These are phyloP conservation scores for Drosophila tristis DNA, from an alignment of 1,140 invertebrate genomes.

Conservation along the genomic window DNA sequence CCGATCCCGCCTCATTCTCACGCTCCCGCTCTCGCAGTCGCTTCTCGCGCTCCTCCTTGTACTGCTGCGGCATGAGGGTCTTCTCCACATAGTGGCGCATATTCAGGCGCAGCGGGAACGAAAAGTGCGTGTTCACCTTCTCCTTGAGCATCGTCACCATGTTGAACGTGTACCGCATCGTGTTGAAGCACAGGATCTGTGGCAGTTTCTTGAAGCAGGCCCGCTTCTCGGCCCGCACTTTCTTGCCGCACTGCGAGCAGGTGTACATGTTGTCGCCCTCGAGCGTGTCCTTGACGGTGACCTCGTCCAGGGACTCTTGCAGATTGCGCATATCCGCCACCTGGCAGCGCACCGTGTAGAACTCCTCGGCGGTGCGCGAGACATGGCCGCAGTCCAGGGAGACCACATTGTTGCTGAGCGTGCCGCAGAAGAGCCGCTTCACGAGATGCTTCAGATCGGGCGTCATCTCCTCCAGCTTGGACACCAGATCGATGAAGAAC, in stretches of 20 bases:
- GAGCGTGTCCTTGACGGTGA: conserved; percentile 97
- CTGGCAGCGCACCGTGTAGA: conserved; percentile 97
- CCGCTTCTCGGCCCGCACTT: conserved; percentile 96
- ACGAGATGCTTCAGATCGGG: conserved; percentile 95
- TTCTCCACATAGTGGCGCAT: conserved; percentile 98
- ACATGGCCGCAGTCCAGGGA: conserved; percentile 97
- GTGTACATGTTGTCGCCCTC: conserved; percentile 99
- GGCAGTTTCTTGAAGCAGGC: conserved; percentile 98
- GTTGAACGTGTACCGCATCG: conserved; percentile 99
- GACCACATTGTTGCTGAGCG: conserved; percentile 97
- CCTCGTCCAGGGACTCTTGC: conserved; percentile 97
- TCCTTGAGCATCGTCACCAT: conserved; percentile 99
- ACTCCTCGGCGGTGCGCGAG: conserved; percentile 96
- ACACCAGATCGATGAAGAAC: conserved; percentile 98
- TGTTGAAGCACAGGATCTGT: conserved; percentile 97
- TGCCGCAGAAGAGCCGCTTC: conserved; percentile 96
- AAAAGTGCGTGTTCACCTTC: conserved; percentile 98
- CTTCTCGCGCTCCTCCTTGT: conserved; percentile 86
- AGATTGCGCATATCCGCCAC: conserved; percentile 98
- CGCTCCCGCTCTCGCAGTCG: conserved; percentile 37
- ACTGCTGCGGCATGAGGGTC: conserved; percentile 95
- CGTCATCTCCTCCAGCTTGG: conserved; percentile 98
- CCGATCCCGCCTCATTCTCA: conserved; percentile 6
- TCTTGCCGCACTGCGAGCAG: conserved; percentile 96
- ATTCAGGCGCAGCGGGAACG: conserved; percentile 96